phyloP scores from a whole-genome alignment of 1,140 invertebrate genomes.

The Agrilus planipennis region DNA sequence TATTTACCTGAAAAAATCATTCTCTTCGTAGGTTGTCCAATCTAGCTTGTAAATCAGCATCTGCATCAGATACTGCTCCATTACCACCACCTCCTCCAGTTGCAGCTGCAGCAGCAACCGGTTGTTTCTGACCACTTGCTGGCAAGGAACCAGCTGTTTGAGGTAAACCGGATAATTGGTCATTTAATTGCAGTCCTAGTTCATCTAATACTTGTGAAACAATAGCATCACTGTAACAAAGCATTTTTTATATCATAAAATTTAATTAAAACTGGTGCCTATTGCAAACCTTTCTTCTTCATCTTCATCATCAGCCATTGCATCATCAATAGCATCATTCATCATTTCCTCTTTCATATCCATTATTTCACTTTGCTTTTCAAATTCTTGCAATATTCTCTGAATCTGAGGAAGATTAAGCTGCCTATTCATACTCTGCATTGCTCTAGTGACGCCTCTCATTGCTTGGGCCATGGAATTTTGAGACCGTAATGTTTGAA shows the following conservation, averaged over 20 bases:
- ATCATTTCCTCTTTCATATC: constrained; percentile 99
- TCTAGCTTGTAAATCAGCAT: constrained; percentile 89
- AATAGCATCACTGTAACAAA: constrained; percentile 61
- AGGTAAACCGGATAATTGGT: constrained; percentile 80
- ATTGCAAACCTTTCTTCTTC: constrained; percentile 84
- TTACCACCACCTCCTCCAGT: constrained; percentile 39
- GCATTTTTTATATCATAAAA: not conserved
- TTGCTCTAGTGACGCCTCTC: constrained; percentile 97
- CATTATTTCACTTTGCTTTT: constrained; percentile 99
- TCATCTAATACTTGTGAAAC: constrained; percentile 93
- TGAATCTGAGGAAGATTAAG: constrained; percentile 98
- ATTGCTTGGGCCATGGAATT: constrained; percentile 99
- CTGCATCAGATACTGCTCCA: constrained; percentile 65
- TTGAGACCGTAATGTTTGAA: constrained; percentile 95
- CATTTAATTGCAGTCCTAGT: constrained; percentile 85
- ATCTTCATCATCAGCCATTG: constrained; percentile 96
- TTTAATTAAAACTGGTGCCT: not conserved
- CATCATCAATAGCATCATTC: constrained; percentile 99
- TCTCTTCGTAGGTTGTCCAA: constrained; percentile 87
- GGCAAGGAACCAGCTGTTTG: constrained; percentile 52
- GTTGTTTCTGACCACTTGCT: constrained; percentile 35
- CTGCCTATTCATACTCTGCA: constrained; percentile 97
- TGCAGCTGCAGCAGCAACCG: constrained; percentile 43
- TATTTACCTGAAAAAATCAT: constrained; percentile 40
- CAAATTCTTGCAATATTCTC: constrained; percentile 98